These are phyloP conservation scores for Callimorpha dominula DNA, from an alignment of 2,888 invertebrate genomes.

Conservation along the genomic window DNA sequence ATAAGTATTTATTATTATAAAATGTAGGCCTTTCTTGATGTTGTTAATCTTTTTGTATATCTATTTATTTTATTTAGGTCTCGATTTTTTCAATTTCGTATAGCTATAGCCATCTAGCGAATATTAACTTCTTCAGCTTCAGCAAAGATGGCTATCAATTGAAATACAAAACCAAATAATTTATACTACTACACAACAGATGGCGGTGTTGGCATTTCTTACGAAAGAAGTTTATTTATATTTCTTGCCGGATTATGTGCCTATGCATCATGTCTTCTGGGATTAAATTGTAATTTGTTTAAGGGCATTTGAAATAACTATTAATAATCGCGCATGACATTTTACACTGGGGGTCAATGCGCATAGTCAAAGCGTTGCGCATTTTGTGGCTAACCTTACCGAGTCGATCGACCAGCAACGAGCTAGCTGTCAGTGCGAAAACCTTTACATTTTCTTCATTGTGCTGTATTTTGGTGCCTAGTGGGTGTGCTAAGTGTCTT, in stretches of 20 bases:
- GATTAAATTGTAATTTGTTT: slow-evolving; percentile 12
- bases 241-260: slow-evolving; percentile 18
- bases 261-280: neutral
- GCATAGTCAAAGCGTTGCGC: slow-evolving; percentile 87
- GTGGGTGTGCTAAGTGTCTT: slow-evolving; percentile 78
- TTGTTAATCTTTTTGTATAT: too few species aligned
- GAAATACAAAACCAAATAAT: neutral
- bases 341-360: slow-evolving; percentile 76
- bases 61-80: too few species aligned
- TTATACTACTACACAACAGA: slow-evolving; percentile 50
- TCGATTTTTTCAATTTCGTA: too few species aligned
- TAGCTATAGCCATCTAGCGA: slow-evolving; percentile 40
- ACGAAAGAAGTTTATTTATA: slow-evolving; percentile 25
- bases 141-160: neutral
- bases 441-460: slow-evolving; percentile 68
- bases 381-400: slow-evolving; percentile 80
- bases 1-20: too few species aligned
- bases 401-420: slow-evolving; percentile 73
- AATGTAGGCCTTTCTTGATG: too few species aligned
- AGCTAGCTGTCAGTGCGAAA: slow-evolving; percentile 72
- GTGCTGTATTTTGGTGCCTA: slow-evolving; percentile 83
- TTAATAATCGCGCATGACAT: slow-evolving; percentile 76
- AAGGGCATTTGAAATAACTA: slow-evolving; percentile 10
- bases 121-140: neutral
- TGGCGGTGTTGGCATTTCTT: slow-evolving; percentile 39